These are phyloP conservation scores for Neotoxoptera formosana DNA, from an alignment of 1,140 invertebrate genomes.

Conservation along the genomic window DNA sequence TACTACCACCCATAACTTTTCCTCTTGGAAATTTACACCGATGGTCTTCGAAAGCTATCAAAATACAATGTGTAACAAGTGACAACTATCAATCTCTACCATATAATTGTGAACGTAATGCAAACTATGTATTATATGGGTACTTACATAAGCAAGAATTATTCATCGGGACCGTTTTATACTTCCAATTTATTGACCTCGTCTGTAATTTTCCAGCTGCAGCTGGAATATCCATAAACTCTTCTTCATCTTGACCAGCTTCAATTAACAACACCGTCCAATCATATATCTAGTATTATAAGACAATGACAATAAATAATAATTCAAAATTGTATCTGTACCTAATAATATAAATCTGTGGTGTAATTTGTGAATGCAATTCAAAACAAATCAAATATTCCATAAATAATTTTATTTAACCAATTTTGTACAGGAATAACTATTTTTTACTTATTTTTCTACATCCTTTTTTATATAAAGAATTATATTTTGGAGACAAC, in stretches of 20 bases:
- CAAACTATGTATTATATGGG: background rate
- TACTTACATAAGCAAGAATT: conserved; percentile 66
- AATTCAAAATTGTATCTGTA: background rate
- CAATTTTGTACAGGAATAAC: no score
- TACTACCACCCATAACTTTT: conserved; percentile 72
- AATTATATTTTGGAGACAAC: no score
- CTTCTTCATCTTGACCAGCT: conserved; percentile 66
- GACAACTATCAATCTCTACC: background rate
- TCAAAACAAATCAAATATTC: no score
- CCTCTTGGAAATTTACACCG: conserved; percentile 62
- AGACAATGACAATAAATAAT: background rate
- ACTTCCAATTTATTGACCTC: conserved; percentile 69
- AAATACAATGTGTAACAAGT: background rate
- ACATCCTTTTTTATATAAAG: no score
- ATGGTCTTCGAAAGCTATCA: conserved; percentile 63
- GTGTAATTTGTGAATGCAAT: no score
- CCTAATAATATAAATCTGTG: no score
- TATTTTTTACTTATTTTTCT: no score
- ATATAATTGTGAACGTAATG: background rate
- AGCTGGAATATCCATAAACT: conserved; percentile 75
- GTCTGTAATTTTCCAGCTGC: conserved; percentile 71
- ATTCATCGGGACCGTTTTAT: conserved; percentile 68
- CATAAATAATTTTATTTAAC: no score
- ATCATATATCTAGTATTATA: conserved; percentile 64
- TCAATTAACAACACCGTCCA: conserved; percentile 70